phyloP scores from a whole-genome alignment of 2,113 vertebrate genomes.

The Hippocampus barbouri region DNA sequence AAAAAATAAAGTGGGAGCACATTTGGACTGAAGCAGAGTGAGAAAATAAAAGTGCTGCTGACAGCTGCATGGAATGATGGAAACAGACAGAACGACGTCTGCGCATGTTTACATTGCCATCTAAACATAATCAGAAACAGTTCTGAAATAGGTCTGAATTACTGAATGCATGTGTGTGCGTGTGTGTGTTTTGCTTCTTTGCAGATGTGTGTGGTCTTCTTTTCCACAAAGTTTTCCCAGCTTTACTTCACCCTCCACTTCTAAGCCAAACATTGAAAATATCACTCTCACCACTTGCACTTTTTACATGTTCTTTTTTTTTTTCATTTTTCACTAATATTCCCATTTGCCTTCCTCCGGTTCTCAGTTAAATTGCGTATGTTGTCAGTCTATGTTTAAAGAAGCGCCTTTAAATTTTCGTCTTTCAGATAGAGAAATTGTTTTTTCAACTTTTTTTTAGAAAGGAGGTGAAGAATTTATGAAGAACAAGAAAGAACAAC shows the following conservation, averaged over 20 bases:
- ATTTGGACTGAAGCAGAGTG: slow-evolving; percentile 19
- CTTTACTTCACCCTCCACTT: slow-evolving; percentile 36
- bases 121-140: slow-evolving; percentile 53
- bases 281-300: slow-evolving; percentile 41
- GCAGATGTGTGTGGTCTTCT: slow-evolving; percentile 48
- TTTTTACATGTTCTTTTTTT: slow-evolving; percentile 10
- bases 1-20: slow-evolving; percentile 19
- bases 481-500: too few relatives aligned
- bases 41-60: slow-evolving; percentile 29
- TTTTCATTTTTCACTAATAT: background rate
- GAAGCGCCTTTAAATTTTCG: background rate
- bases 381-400: background rate
- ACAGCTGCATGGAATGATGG: slow-evolving; percentile 24
- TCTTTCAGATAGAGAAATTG: background rate
- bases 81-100: slow-evolving; percentile 50
- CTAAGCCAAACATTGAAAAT: slow-evolving; percentile 54
- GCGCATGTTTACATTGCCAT: slow-evolving; percentile 43
- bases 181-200: slow-evolving; percentile 15
- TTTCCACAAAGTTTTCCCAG: slow-evolving; percentile 36
- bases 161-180: slow-evolving; percentile 15
- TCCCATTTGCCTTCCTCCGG: background rate
- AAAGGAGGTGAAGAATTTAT: too few relatives aligned
- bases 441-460: too few relatives aligned
- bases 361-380: background rate
- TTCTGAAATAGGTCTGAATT: slow-evolving; percentile 20